Conservation (phyloP, 2,888 invertebrate species). For the Drosophila mercatorum region DNA sequence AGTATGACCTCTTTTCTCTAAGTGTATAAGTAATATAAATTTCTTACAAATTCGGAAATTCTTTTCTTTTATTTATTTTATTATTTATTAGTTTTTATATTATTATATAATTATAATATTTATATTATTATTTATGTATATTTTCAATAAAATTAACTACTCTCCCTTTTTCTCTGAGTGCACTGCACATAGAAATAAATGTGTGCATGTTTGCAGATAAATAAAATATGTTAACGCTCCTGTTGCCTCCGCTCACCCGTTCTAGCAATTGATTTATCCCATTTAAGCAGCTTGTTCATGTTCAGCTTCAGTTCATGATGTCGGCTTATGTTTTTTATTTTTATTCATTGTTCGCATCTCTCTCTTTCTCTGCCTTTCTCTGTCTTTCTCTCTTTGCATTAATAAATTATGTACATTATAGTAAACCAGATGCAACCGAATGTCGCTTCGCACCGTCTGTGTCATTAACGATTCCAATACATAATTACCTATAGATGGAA, state of each 20-base stretch:
- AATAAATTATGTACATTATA: constrained; percentile 70
- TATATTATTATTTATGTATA: too few species aligned
- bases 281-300: constrained; percentile 26
- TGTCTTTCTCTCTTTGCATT: constrained; percentile 57
- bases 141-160: too few species aligned
- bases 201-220: not conserved
- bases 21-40: not conserved
- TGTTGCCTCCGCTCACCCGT: constrained; percentile 20
- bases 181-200: constrained; percentile 1
- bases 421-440: constrained; percentile 9
- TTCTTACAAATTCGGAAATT: too few species aligned
- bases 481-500: constrained; percentile 2
- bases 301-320: constrained; percentile 27
- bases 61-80: too few species aligned
- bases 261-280: constrained; percentile 26
- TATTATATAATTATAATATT: too few species aligned
- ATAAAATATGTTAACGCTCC: constrained; percentile 42
- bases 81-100: too few species aligned
- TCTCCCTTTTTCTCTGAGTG: constrained; percentile 3
- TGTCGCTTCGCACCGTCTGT: not conserved
- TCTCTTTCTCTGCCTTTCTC: not conserved
- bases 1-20: not conserved
- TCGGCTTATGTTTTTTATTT: constrained; percentile 8
- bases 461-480: constrained; percentile 59
- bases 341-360: constrained; percentile 37